Base-by-base conservation (phyloP, 2,888 invertebrate species). In the Geophilus truncorum region DNA sequence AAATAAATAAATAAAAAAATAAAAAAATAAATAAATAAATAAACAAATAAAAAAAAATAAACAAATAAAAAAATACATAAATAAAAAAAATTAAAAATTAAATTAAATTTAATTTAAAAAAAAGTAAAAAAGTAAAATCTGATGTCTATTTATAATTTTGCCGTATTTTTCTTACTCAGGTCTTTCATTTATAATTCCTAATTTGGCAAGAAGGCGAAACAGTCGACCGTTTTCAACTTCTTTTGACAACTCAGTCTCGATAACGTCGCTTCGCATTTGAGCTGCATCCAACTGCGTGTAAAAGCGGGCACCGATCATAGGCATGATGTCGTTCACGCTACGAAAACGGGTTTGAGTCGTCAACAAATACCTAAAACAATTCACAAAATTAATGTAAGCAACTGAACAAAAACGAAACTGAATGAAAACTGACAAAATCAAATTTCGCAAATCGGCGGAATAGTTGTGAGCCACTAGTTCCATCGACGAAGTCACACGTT, bases 261-360 rank as follows among this genome's bases (percentile, higher is more conserved):
- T 90, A 77, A 93, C 91, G 87, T 98, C 98, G 77, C 93, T 92
- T 83, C 95, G 92, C 81, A 94, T 90, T 87, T 96, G 94, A 81
- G 95, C 90, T 6, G 94, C 93, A 88, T 98, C 98, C 86, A 98
- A 90, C 89, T 98, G 97, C 0, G 94, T 94, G 88, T 97, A 98
- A 89, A 98, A 98, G 81, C 98, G 90, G 75, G 97, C 97, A 28
- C 90, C 98, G 84, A 99, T 98, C 97, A 98, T 97, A 32, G 98
- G 98, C 98, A 98, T 98, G 85, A 98, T 91, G 89, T 98, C 98
- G 83, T 95, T 95, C 82, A 98, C 94, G 85, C 92, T 93, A 85
- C 94, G 92, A 84, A 84, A 83, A 32, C 85, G 83, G 45, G 83
- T 83, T 82, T 85, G 84, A 81, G 91, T 90, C 76, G 92, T 90